Base-by-base conservation (phyloP, 2,888 invertebrate species). In the Lacanobia oleracea region DNA sequence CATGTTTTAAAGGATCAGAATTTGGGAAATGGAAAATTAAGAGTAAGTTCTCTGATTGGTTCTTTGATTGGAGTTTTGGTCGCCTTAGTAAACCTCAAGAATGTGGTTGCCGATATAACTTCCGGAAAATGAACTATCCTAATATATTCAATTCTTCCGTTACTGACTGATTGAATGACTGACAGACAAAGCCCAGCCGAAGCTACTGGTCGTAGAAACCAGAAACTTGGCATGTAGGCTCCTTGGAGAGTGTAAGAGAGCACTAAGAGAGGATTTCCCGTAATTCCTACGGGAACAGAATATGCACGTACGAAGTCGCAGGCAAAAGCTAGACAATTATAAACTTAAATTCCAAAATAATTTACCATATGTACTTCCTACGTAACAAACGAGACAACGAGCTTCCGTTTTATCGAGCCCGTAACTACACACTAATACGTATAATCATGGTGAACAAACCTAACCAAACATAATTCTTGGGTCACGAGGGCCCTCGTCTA, bases 371-470 rank as follows among this genome's bases (percentile, higher is more conserved):
- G 60, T 63, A 70, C 16, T 77, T 77, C 33, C 59, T 77, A 63
- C 53, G 37, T 65, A 56, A 60, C 71, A 80, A 83, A 82, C 80
- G 77, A 85, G 84, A 82, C 82, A 79, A 81, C 75, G 74, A 79
- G 86, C 88, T 88, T 91, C 91, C 91, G 88, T 86, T 88, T 82
- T 87, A 90, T 89, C 86, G 86, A 84, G 83, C 85, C 72, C 88
- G 61, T 48, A 48, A 48, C 48, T 48, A 48, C 18, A 50, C 14
- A 81, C 85, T 84, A 93, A 93, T 93, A 88, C 85, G 82, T 93
- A 90, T 93, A 93, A 94, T 95, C 91, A 93, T 83, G 87, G 81
- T 88, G 90, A 91, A 91, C 87, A 92, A 93, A 93, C 92, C 90
- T 92, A 90, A 90, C 90, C 94, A 94, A 94, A 94, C 92, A 93